Evolutionary conservation across 2,888 invertebrate species (phyloP), one percentile per base, ranked within the genome.

Genomic region (Campaea margaritaria): DNA sequence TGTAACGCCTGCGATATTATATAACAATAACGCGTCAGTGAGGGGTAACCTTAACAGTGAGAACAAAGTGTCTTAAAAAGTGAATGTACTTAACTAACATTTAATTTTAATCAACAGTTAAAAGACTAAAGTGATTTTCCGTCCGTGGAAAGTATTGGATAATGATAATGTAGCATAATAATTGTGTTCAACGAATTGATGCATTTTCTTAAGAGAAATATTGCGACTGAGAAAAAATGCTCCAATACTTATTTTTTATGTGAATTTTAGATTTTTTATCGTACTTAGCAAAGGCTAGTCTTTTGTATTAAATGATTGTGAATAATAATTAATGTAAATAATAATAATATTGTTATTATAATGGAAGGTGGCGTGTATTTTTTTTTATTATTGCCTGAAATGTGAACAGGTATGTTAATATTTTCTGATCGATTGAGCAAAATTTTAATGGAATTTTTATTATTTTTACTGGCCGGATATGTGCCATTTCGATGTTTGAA

Each of bases 251-350:
- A 42, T 34, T 58, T 53, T 51, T 16, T 55, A 55, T 63, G 54
- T 58, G 62, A 64, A 87, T 88, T 90, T 84, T 89, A 86, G 79
- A 82, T 82, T 47, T 71, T 75, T 73, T 73, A 71, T 67, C 70
- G 72, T 84, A 85, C 87, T 90, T 91, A 90, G 91, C 90, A 82
- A 88, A 78, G 89, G 90, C 91, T 92, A 92, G 91, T 92, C 91
- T 84, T 79, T 82, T 83, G 67, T 67, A 59, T 67, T 79, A 82
- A 83, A 83, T 78, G 81, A 84, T 82, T 89, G 85, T 88, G 87
- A 87, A 87, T 89, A 87, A 87, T 86, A 77, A 76, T 72, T 74
- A 75, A 74, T 77, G 86, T 87, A 87, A 86, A 88, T 89, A 87
- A 65, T 50, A 54, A 48, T 63, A 51, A 3, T 21, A 58, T 48